Evolutionary conservation across 2,113 vertebrate genomes (phyloP).

Genomic region (Meleagris gallopavo): DNA sequence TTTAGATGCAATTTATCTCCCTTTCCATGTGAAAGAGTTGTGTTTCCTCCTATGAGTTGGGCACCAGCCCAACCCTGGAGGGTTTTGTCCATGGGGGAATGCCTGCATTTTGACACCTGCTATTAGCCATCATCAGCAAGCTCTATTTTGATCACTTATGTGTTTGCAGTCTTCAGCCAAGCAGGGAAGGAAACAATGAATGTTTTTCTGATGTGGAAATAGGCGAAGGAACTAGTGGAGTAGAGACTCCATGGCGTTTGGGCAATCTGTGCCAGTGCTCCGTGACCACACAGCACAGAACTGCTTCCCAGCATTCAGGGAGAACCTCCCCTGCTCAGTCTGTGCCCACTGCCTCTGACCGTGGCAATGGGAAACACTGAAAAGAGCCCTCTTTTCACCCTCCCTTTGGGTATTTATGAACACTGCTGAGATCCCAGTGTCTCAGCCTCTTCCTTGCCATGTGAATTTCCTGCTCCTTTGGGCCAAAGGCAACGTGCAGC

Average conservation of each 20-base stretch:
- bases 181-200: neutral
- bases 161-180: neutral
- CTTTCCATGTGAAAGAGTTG: slow-evolving; percentile 37
- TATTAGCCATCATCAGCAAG: slow-evolving; percentile 53
- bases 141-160: neutral
- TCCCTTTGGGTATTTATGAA: too few relatives aligned
- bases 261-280: too few relatives aligned
- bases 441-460: neutral
- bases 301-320: too few relatives aligned
- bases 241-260: too few relatives aligned
- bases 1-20: slow-evolving; percentile 60
- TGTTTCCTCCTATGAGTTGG: slow-evolving; percentile 18
- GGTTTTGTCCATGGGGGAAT: neutral
- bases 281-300: too few relatives aligned
- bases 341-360: too few relatives aligned
- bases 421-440: neutral
- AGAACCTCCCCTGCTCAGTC: too few relatives aligned
- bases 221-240: neutral
- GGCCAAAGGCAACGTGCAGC: accelerated
- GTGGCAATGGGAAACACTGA: too few relatives aligned
- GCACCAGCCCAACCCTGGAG: slow-evolving; percentile 9
- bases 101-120: slow-evolving; percentile 11
- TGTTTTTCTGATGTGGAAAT: neutral
- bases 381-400: too few relatives aligned
- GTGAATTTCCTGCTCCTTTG: neutral